Evolutionary conservation across 1,140 invertebrate species (phyloP).

Genomic region (Zaprionus camerounensis): DNA sequence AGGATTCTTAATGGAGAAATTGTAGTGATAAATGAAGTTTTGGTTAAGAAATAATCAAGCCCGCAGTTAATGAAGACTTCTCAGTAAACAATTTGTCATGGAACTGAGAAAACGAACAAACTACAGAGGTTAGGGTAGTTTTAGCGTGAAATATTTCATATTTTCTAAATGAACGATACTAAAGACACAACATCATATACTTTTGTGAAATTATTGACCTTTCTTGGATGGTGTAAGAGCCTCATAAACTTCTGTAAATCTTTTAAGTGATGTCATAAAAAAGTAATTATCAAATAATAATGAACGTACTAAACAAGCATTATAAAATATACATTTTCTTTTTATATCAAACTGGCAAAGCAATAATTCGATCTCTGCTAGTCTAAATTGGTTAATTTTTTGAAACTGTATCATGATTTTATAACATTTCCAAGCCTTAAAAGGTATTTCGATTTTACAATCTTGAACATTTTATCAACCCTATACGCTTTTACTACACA

Average conservation of each 20-base stretch:
- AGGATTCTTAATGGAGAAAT: conserved; percentile 3
- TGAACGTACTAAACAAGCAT: neutral
- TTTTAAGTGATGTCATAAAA: neutral
- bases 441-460: neutral
- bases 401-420: neutral
- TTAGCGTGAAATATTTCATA: neutral
- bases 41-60: neutral
- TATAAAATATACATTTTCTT: neutral
- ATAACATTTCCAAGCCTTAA: neutral
- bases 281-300: neutral
- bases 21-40: neutral
- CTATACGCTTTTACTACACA: neutral
- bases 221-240: neutral
- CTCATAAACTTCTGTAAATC: neutral
- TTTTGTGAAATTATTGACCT: neutral
- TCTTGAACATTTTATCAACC: neutral
- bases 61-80: neutral
- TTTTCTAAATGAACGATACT: neutral
- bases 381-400: neutral
- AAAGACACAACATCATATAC: neutral
- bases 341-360: neutral
- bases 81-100: neutral
- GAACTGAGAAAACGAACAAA: too few species aligned
- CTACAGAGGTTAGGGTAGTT: too few species aligned
- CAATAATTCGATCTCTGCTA: neutral